Percentiles rank a stretch among this genome's conserved stretches.
Conservation (phyloP, 2,113 vertebrate species). For the Orycteropus afer region DNA sequence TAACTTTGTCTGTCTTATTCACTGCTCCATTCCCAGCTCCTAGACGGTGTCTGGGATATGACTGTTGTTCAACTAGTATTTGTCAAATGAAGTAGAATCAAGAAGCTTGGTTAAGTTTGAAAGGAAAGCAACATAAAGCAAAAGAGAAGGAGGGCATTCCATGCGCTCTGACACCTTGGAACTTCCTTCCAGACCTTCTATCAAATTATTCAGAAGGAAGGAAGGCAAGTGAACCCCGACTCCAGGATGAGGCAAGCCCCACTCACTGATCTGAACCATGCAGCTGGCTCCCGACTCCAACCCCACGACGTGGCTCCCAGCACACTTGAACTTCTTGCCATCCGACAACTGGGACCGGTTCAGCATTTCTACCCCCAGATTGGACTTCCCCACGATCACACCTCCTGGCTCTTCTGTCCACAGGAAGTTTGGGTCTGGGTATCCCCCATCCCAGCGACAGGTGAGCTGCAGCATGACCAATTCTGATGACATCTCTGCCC, state of each 20-base stretch:
- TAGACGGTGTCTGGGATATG: not conserved
- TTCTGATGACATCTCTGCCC: slow-evolving; percentile 66
- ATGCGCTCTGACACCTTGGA: not conserved
- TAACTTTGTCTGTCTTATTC: not conserved
- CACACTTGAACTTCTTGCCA: slow-evolving; percentile 88
- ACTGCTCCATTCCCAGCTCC: not conserved
- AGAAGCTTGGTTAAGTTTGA: not conserved
- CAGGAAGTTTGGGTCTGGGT: slow-evolving; percentile 89
- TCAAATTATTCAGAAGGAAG: not conserved
- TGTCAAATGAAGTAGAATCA: not conserved
- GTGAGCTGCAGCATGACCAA: slow-evolving; percentile 83
- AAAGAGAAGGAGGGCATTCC: not conserved
- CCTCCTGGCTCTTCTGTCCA: slow-evolving; percentile 85
- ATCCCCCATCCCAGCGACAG: slow-evolving; percentile 91
- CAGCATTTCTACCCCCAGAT: slow-evolving; percentile 80
- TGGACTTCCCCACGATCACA: slow-evolving; percentile 75
- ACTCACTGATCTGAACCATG: slow-evolving; percentile 91
- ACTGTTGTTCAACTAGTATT: not conserved
- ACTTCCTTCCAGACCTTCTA: slow-evolving; percentile 17
- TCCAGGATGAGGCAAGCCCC: not conserved
- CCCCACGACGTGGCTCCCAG: slow-evolving; percentile 80
- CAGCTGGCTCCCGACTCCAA: slow-evolving; percentile 81
- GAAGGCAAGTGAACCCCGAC: not conserved
- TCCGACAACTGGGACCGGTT: slow-evolving; percentile 86
- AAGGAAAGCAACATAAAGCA: not conserved